Evolutionary conservation across 2,888 invertebrate species (phyloP).

Genomic region (Belgica antarctica): DNA sequence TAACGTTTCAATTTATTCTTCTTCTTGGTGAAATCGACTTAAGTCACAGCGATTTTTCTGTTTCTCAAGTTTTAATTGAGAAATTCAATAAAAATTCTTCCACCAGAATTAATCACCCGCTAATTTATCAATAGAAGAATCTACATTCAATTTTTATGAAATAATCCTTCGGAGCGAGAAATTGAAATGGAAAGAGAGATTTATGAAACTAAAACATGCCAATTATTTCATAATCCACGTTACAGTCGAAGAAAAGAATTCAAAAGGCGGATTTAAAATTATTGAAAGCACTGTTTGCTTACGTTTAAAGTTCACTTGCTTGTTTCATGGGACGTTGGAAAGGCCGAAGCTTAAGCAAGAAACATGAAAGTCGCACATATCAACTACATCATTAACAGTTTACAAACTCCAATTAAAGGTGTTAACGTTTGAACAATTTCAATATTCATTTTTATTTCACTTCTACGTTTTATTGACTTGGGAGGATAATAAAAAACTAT

Average conservation of each 20-base stretch:
- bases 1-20: constrained; percentile 14
- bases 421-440: constrained; percentile 27
- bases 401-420: constrained; percentile 39
- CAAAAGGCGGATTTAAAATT: not conserved
- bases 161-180: not conserved
- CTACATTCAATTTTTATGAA: constrained; percentile 1
- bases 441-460: constrained; percentile 28
- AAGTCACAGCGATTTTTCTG: not conserved
- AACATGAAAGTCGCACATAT: constrained; percentile 29
- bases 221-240: constrained; percentile 43
- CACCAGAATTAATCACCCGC: constrained; percentile 8
- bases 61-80: constrained; percentile 8
- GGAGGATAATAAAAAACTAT: no score
- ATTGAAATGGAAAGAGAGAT: constrained; percentile 30
- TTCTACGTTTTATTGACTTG: not conserved
- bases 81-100: constrained; percentile 6
- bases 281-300: constrained; percentile 4
- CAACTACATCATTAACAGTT: constrained; percentile 40
- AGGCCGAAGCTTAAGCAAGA: no score
- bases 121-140: constrained; percentile 14
- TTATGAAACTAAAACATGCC: constrained; percentile 43
- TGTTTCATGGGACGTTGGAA: not conserved
- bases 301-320: not conserved
- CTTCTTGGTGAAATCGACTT: not conserved
- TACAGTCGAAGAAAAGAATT: not conserved